Conservation (phyloP, 2,797 vertebrate species). For the Rhabdophis nuchalis region DNA sequence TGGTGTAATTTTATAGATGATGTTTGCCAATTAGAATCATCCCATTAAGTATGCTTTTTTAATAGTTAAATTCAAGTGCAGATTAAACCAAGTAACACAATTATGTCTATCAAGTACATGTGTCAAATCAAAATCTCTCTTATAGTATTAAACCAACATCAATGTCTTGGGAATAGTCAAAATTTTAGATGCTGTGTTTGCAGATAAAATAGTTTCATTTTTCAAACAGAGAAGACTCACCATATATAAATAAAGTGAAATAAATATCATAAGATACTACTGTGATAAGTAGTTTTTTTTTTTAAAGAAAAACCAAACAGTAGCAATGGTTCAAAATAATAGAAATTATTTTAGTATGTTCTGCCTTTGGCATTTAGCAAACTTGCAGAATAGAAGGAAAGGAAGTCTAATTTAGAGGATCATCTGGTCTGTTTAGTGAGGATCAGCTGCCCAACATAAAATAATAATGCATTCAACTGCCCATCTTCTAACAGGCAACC, state of each 20-base stretch:
- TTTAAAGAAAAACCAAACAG: conserved; percentile 30
- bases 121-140: not conserved
- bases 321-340: conserved; percentile 36
- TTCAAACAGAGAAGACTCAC: not conserved
- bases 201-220: conserved; percentile 11
- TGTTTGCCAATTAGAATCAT: not conserved
- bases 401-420: conserved; percentile 67
- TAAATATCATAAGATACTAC: conserved; percentile 31
- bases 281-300: not conserved
- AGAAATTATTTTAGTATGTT: conserved; percentile 42
- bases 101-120: not conserved
- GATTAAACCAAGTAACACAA: not conserved
- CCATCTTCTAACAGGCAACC: conserved; percentile 67
- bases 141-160: not conserved
- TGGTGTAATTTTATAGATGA: not conserved
- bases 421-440: conserved; percentile 63
- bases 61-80: not conserved
- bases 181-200: not conserved
- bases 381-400: conserved; percentile 63
- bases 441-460: conserved; percentile 68
- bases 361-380: conserved; percentile 63
- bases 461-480: conserved; percentile 70
- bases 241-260: conserved; percentile 23
- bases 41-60: not conserved
- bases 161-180: not conserved